Conservation (phyloP, 1,140 invertebrate genomes). For the Ericerus pela region DNA sequence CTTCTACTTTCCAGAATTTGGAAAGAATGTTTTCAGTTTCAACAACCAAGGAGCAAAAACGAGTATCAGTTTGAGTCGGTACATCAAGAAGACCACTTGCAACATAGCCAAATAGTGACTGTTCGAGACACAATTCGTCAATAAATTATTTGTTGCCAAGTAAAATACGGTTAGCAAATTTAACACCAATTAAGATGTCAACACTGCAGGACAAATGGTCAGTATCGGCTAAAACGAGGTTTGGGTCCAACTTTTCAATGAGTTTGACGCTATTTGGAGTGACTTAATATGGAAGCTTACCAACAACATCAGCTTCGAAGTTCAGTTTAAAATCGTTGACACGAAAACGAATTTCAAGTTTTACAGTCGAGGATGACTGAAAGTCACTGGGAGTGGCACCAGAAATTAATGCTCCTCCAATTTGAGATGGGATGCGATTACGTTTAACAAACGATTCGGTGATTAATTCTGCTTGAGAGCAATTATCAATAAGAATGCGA, state of each 20-base stretch:
- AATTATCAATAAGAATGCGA: neutral
- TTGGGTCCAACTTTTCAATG: neutral
- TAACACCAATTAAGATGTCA: neutral
- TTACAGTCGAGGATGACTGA: too few species aligned
- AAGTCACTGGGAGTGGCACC: too few species aligned
- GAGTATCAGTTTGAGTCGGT: neutral
- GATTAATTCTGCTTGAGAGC: neutral
- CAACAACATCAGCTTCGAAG: neutral
- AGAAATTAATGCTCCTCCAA: neutral
- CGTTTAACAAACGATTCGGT: neutral
- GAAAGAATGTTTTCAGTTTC: neutral
- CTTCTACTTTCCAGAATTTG: neutral
- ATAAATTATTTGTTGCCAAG: neutral
- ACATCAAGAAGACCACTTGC: neutral
- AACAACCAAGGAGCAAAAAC: neutral
- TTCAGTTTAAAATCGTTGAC: too few species aligned
- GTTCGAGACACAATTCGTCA: neutral
- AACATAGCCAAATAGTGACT: neutral
- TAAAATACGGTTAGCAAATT: neutral
- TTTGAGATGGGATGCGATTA: neutral
- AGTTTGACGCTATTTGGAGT: neutral
- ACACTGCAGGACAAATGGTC: neutral
- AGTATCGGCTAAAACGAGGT: neutral
- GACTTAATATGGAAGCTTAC: neutral
- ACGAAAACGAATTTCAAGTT: too few species aligned